phyloP scores from a whole-genome alignment of 2,888 invertebrate species.

The Elgonia sp. region DNA sequence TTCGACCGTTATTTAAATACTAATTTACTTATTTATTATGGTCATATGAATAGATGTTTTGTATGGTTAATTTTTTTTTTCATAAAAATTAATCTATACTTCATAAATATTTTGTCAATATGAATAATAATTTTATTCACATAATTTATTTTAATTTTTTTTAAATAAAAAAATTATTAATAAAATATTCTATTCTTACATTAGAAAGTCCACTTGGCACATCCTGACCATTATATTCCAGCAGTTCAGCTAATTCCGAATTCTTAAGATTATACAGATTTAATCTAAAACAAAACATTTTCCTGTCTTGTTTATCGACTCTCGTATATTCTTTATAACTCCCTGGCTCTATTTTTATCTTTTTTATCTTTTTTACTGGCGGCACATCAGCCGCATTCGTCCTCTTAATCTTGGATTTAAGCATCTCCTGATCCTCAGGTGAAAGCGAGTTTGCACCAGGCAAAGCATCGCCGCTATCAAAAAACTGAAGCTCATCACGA shows the following conservation, averaged over 20 bases:
- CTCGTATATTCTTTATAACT: slow-evolving; percentile 88
- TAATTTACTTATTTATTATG: too few relatives aligned
- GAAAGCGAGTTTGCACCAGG: slow-evolving; percentile 92
- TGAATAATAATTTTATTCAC: too few relatives aligned
- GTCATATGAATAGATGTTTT: too few relatives aligned
- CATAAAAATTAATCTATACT: too few relatives aligned
- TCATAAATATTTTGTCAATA: too few relatives aligned
- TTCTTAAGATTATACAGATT: slow-evolving; percentile 88
- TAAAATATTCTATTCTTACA: slow-evolving; percentile 87
- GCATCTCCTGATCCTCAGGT: slow-evolving; percentile 90
- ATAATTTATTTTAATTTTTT: too few relatives aligned
- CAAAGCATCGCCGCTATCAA: slow-evolving; percentile 91
- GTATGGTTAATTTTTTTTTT: too few relatives aligned
- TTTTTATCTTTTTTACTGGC: slow-evolving; percentile 92
- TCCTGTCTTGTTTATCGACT: slow-evolving; percentile 92
- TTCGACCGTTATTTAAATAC: too few relatives aligned
- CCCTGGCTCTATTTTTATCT: slow-evolving; percentile 90
- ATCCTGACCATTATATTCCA: slow-evolving; percentile 92
- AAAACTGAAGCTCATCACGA: slow-evolving; percentile 92
- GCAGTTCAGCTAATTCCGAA: slow-evolving; percentile 89
- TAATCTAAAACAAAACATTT: slow-evolving; percentile 91
- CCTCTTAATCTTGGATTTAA: slow-evolving; percentile 89
- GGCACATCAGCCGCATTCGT: slow-evolving; percentile 88
- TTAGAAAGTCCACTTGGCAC: slow-evolving; percentile 90
- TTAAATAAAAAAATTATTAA: too few relatives aligned